Evolutionary conservation across 1,140 invertebrate genomes (phyloP), one percentile per base, ranked within the genome.

Genomic region (Parapsyche elsis): DNA sequence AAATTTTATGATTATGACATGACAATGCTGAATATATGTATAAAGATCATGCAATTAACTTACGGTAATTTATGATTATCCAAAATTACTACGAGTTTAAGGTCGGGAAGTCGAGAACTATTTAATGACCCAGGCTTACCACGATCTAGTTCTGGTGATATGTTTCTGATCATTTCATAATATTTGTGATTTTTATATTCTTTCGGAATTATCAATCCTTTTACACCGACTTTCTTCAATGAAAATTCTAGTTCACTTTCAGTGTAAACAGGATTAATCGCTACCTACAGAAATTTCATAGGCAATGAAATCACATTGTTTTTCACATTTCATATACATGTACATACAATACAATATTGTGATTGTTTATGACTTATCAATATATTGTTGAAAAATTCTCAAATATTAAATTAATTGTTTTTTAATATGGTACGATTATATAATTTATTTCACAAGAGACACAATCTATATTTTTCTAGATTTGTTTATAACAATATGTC

Each of bases 261-360:
- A 85, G 94, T 92, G 84, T 95, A 98, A 0, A 91, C 90, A 0
- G 97, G 96, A 87, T 99, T 99, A 7, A 98, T 91, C 64, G 93
- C 92, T 7, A 96, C 93, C 93, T 94, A 80, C 61, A 7, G 10
- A 53, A 30, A 75, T 53, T 53, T 53, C 16, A 26, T 67, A 38
- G 7, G 10, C 21, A 2, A 67, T 67, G 30, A 73, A 38, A 38
- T 49, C 7, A 38, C 7, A 7, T 38, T 38, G 30, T 38, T 38
- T 38, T 38, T 38, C 30, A 38, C 30, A 38, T n/a, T n/a, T n/a
- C n/a, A n/a, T n/a, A n/a, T n/a, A n/a, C n/a, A n/a, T n/a, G n/a
- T n/a, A n/a, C n/a, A n/a, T n/a, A n/a, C n/a, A n/a, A n/a, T n/a
- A n/a, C n/a, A n/a, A n/a, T n/a, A 38, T 38, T 38, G 30, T 38